phyloP scores from a whole-genome alignment of 2,888 invertebrate genomes.

The Axea sp. region DNA sequence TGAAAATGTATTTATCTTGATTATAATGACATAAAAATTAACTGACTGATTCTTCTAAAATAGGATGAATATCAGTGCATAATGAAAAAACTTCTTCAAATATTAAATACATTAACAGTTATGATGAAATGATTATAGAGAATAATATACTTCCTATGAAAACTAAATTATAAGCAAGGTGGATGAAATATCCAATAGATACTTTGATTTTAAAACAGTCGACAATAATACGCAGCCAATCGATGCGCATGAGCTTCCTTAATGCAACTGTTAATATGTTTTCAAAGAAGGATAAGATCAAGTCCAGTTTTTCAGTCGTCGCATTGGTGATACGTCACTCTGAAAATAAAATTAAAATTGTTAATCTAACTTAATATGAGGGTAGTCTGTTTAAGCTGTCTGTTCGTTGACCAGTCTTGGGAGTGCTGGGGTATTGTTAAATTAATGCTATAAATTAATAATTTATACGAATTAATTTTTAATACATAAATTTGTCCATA shows the following conservation, averaged over 20 bases:
- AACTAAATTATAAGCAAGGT: constrained; percentile 30
- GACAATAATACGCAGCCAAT: constrained; percentile 19
- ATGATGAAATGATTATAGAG: not conserved
- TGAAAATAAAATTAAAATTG: constrained; percentile 64
- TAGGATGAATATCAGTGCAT: too few relatives aligned
- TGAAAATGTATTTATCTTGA: too few relatives aligned
- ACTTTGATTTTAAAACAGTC: constrained; percentile 42
- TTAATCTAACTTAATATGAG: constrained; percentile 33
- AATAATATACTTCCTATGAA: not conserved
- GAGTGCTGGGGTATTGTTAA: not conserved
- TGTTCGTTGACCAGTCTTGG: constrained; percentile 15
- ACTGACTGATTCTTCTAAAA: too few relatives aligned
- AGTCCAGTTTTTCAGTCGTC: constrained; percentile 70
- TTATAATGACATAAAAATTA: too few relatives aligned
- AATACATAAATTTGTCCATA: too few relatives aligned
- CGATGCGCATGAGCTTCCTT: constrained; percentile 22
- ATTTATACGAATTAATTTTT: too few relatives aligned
- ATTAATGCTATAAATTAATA: not conserved
- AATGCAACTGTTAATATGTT: constrained; percentile 43
- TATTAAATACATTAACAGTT: not conserved
- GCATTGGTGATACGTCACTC: constrained; percentile 75
- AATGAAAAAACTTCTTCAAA: too few relatives aligned
- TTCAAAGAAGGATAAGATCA: constrained; percentile 49
- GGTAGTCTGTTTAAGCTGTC: constrained; percentile 20
- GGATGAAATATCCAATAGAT: constrained; percentile 13